Evolutionary conservation across 1,140 invertebrate genomes (phyloP).

Genomic region (Drosophila obscura): DNA sequence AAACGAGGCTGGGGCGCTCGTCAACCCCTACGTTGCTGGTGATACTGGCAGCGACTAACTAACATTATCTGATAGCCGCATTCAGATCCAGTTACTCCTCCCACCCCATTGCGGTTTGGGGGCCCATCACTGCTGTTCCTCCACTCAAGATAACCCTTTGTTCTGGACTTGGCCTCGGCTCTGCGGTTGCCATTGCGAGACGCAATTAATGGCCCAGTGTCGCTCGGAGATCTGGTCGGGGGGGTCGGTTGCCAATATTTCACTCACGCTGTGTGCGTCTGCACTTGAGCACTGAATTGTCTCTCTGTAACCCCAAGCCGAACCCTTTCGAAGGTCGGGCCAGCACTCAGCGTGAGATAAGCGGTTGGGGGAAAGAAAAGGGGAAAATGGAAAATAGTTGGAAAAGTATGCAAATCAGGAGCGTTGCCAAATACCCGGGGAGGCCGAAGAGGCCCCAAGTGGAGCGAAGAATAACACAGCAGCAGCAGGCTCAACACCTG

Average conservation of each 20-base stretch:
- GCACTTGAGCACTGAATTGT: slow-evolving; percentile 51
- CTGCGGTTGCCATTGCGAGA: slow-evolving; percentile 58
- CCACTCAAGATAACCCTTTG: slow-evolving; percentile 47
- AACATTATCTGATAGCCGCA: slow-evolving; percentile 50
- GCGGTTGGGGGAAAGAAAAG: slow-evolving; percentile 7
- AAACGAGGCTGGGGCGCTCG: slow-evolving; percentile 30
- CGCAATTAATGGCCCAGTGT: slow-evolving; percentile 58
- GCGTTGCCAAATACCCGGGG: neutral
- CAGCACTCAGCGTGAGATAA: slow-evolving; percentile 66
- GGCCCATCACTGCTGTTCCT: slow-evolving; percentile 1
- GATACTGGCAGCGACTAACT: slow-evolving; percentile 39
- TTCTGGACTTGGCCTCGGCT: slow-evolving; percentile 56
- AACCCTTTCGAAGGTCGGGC: slow-evolving; percentile 38
- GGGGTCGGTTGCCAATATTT: slow-evolving; percentile 34
- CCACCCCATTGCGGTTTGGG: slow-evolving; percentile 29
- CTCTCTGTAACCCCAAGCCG: slow-evolving; percentile 47
- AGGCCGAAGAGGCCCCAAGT: slow-evolving; percentile 14
- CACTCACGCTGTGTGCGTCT: slow-evolving; percentile 37
- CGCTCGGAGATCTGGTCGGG: slow-evolving; percentile 24
- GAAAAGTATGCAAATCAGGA: slow-evolving; percentile 76
- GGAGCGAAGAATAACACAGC: slow-evolving; percentile 55
- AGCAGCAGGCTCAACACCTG: slow-evolving; percentile 69
- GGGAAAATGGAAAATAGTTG: slow-evolving; percentile 67
- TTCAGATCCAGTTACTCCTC: slow-evolving; percentile 33
- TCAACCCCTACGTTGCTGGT: too few relatives aligned